Evolutionary conservation across 2,888 invertebrate species (phyloP), one percentile per base, ranked within the genome.

Genomic region (Meghimatium bilineatum): DNA sequence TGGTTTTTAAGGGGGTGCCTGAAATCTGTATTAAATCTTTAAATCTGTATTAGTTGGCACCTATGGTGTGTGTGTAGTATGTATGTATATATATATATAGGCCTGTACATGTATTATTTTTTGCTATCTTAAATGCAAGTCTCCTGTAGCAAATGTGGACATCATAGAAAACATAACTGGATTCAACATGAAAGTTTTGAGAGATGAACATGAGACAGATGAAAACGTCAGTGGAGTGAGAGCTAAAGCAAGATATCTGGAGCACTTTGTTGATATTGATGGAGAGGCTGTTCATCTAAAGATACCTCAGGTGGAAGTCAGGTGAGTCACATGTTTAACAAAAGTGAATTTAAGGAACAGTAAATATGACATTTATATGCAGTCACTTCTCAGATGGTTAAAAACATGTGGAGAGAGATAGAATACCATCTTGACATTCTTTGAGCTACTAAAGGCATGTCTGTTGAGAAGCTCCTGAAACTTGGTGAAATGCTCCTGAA

Each of bases 141-240:
- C 60, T 34, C 56, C 76, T 23, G 52, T 77, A 20, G n/a, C 76
- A 17, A 77, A 77, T 60, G n/a, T 77, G 23, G 56, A 63, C 60
- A 34, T 77, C 23, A 38, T 77, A 38, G 63, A 77, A 34, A 52
- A 77, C 52, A 38, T 77, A 29, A 77, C 56, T n/a, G 60, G 76
- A 34, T 77, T 56, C 23, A 60, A 38, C 36, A 60, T 77, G 29
- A 77, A 77, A 32, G 63, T 77, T 77, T 29, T 77, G 34, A 52
- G 60, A 14, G 76, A 77, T 56, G 76, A 77, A 56, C 52, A 36
- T 34, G 76, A 77, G 38, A 77, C 76, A 29, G 76, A 77, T 77
- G 76, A 77, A 8, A 77, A 56, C 32, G 60, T 77, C 23, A 36
- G 60, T 38, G 76, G 60, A 20, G 36, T 26, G 34, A 77, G 76